These are phyloP conservation scores for Spodoptera frugiperda DNA, from an alignment of 1,140 invertebrate genomes.

Conservation along the genomic window DNA sequence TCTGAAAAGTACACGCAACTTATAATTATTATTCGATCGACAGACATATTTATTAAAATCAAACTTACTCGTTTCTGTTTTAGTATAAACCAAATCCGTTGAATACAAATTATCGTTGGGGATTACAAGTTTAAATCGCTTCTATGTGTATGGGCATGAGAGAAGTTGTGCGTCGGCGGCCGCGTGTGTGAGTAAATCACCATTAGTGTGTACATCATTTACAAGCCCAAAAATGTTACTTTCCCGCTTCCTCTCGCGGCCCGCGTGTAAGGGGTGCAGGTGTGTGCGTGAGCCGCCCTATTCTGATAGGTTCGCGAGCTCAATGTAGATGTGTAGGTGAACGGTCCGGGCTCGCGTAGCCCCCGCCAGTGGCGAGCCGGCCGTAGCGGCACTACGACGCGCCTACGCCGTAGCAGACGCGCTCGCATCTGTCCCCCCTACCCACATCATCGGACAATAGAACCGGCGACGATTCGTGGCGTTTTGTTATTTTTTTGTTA, in stretches of 20 bases:
- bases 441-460: conserved; percentile 77
- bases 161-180: conserved; percentile 61
- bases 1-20: background rate
- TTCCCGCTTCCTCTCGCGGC: conserved; percentile 74
- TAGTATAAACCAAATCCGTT: conserved; percentile 76
- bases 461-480: conserved; percentile 69
- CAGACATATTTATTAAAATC: conserved; percentile 29
- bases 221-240: conserved; percentile 81
- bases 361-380: conserved; percentile 79
- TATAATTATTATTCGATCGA: conserved; percentile 31
- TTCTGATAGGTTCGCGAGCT: conserved; percentile 54
- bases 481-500: conserved; percentile 79
- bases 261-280: conserved; percentile 62
- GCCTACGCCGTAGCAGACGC: conserved; percentile 70
- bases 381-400: conserved; percentile 76
- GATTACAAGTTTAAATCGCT: conserved; percentile 85
- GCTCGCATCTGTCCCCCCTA: conserved; percentile 54
- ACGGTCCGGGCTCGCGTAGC: conserved; percentile 77
- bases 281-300: conserved; percentile 68
- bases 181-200: conserved; percentile 73
- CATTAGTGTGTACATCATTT: conserved; percentile 79
- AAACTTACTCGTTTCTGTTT: conserved; percentile 47
- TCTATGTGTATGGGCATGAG: conserved; percentile 73
- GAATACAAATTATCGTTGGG: conserved; percentile 85
- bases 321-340: conserved; percentile 65